Evolutionary conservation across 1,140 invertebrate genomes (phyloP).

Genomic region (Drosophila ohnishii): DNA sequence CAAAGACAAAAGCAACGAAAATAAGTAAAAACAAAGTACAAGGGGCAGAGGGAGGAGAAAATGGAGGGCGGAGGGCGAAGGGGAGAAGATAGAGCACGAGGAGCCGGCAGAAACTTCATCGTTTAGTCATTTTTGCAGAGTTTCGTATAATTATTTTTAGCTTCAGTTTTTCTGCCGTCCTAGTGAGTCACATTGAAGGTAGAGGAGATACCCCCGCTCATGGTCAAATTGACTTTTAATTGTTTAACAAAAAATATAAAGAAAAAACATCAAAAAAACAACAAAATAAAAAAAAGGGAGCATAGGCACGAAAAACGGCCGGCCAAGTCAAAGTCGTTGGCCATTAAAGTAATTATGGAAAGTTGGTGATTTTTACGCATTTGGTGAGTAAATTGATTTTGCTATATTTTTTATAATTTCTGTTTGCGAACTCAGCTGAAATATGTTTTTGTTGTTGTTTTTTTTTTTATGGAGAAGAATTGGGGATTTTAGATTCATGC

Average conservation of each 20-base stretch:
- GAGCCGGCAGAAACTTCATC: conserved; percentile 32
- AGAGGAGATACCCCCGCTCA: conserved; percentile 11
- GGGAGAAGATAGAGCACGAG: conserved; percentile 12
- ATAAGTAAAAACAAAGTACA: conserved; percentile 18
- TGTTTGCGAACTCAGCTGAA: not conserved
- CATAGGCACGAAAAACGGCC: conserved; percentile 3
- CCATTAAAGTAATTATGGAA: conserved; percentile 43
- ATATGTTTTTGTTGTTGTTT: not conserved
- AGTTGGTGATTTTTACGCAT: conserved; percentile 37
- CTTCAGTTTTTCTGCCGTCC: conserved; percentile 25
- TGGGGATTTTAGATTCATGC: not conserved
- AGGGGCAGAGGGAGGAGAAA: not conserved
- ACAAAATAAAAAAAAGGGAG: conserved; percentile 5
- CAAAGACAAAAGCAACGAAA: conserved; percentile 10
- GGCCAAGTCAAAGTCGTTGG: not conserved
- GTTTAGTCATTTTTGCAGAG: conserved; percentile 38
- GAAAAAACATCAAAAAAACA: not conserved
- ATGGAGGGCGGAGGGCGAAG: not conserved
- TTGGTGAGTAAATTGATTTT: conserved; percentile 40
- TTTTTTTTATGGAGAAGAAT: not conserved
- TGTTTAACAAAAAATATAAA: conserved; percentile 17
- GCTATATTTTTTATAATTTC: conserved; percentile 12
- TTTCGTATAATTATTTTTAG: conserved; percentile 47
- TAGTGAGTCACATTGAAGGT: conserved; percentile 22
- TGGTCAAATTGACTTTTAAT: conserved; percentile 52